A percentile compares a stretch with the other conserved stretches of the same genome.
Evolutionary conservation across 2,113 vertebrate species (phyloP).

Genomic region (Paramormyrops kingsleyae): DNA sequence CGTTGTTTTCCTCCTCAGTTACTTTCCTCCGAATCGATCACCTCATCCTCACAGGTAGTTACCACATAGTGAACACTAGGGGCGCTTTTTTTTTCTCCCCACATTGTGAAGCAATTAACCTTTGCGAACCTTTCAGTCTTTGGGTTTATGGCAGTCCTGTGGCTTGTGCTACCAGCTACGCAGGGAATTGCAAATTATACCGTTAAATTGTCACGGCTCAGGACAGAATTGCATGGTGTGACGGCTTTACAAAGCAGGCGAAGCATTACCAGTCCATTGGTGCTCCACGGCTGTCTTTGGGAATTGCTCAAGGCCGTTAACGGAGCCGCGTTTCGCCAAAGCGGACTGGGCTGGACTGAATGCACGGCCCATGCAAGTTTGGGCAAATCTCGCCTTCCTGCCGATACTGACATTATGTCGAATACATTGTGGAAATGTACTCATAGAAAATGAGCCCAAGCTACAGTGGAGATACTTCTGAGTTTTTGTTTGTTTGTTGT

Average conservation of each 20-base stretch:
- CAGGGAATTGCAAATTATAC: background rate
- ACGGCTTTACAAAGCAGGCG: slow-evolving; percentile 16
- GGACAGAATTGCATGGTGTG: slow-evolving; percentile 4
- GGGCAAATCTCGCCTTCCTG: background rate
- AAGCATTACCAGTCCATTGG: background rate
- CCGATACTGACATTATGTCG: background rate
- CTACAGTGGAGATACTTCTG: background rate
- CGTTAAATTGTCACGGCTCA: background rate
- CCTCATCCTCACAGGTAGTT: background rate
- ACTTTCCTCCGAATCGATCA: background rate
- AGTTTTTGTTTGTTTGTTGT: too few relatives aligned
- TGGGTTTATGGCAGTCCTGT: background rate
- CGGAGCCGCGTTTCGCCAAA: too few relatives aligned
- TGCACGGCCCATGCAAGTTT: background rate
- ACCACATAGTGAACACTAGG: background rate
- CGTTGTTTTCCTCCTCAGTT: background rate
- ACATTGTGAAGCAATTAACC: slow-evolving; percentile 4
- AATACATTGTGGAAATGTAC: background rate
- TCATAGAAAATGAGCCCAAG: background rate
- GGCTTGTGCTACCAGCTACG: background rate
- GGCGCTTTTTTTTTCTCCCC: background rate
- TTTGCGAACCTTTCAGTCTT: background rate
- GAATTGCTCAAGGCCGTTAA: background rate
- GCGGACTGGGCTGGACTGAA: background rate
- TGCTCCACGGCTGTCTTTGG: background rate